phyloP scores from a whole-genome alignment of 2,113 vertebrate species.

The Strix uralensis region DNA sequence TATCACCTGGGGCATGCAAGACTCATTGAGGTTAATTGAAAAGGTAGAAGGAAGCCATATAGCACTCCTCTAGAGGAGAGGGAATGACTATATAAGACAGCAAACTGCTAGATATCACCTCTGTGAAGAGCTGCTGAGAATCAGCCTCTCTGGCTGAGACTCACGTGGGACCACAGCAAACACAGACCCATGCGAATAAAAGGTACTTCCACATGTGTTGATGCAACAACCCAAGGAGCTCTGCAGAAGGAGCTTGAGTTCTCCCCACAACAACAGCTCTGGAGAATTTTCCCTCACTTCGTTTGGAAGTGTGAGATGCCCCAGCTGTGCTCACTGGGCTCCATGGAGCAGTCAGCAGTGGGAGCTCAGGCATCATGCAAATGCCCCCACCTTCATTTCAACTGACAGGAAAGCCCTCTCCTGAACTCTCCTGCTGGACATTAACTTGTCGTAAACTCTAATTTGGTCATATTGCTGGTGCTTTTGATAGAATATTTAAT shows the following conservation, averaged over 20 bases:
- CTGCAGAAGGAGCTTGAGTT: not conserved
- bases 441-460: not conserved
- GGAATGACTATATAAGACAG: not conserved
- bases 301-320: not conserved
- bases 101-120: not conserved
- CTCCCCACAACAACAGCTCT: fast-evolving
- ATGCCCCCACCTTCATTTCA: not conserved
- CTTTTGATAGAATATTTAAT: not conserved
- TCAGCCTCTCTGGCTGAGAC: not conserved
- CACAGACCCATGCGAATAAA: fast-evolving
- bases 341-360: fast-evolving
- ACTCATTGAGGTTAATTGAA: not conserved
- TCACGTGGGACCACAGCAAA: not conserved
- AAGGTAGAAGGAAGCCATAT: not conserved
- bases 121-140: not conserved
- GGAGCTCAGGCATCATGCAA: not conserved
- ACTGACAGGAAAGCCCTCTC: not conserved
- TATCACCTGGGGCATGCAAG: not conserved
- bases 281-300: not conserved
- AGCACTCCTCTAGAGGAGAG: not conserved
- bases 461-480: not conserved
- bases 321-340: fast-evolving
- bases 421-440: not conserved
- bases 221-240: fast-evolving
- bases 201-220: fast-evolving